phyloP scores from a whole-genome alignment of 2,888 invertebrate species.

The Agrotis clavis region DNA sequence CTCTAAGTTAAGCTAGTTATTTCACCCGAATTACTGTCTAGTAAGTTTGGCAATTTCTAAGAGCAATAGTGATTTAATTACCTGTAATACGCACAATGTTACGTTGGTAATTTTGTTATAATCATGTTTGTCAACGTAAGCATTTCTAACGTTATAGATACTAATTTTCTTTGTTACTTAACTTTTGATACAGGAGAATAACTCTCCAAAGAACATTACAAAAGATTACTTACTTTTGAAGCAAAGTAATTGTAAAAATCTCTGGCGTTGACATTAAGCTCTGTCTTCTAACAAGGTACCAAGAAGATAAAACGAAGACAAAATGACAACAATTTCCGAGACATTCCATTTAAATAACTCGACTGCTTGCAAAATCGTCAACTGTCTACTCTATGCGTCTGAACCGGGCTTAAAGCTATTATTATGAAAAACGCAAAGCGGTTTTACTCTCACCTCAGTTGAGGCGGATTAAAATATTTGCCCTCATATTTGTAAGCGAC shows the following conservation, averaged over 20 bases:
- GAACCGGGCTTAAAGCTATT: conserved; percentile 56
- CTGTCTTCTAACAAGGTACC: conserved; percentile 33
- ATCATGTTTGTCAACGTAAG: conserved; percentile 16
- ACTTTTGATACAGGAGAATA: conserved; percentile 13
- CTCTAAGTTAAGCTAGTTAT: conserved; percentile 31
- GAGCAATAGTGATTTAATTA: conserved; percentile 40
- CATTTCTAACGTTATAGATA: conserved; percentile 16
- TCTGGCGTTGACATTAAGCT: conserved; percentile 36
- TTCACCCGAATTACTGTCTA: conserved; percentile 17
- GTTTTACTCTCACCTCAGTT: conserved; percentile 63
- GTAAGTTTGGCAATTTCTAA: conserved; percentile 27
- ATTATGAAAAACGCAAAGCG: conserved; percentile 64
- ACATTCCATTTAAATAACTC: conserved; percentile 57
- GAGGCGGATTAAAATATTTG: conserved; percentile 66
- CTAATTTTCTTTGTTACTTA: conserved; percentile 6
- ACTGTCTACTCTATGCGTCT: conserved; percentile 42
- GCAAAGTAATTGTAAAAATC: conserved; percentile 32
- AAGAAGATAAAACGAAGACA: conserved; percentile 40
- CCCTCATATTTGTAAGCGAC: conserved; percentile 61
- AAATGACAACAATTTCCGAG: conserved; percentile 41
- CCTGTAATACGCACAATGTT: conserved; percentile 20
- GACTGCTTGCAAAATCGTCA: conserved; percentile 47
- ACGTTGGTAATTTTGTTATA: conserved; percentile 11
- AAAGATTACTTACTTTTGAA: conserved; percentile 13
- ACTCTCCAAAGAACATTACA: background rate